Conservation (phyloP, 35 echinoderm and acorn worm genomes). For the Strongylocentrotus purpuratus region DNA sequence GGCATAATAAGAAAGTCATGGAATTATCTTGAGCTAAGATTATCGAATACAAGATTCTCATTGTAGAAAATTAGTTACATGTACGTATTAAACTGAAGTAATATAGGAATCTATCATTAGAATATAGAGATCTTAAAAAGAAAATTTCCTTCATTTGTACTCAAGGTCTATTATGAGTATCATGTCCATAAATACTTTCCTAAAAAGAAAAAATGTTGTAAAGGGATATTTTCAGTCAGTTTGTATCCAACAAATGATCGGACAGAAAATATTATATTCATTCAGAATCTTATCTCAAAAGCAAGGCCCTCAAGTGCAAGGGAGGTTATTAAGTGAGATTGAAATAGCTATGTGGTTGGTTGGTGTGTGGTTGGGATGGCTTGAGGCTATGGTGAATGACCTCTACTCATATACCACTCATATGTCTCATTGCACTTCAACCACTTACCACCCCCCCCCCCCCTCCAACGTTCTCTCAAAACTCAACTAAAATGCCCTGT, state of each 20-base stretch:
- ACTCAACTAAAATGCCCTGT: background rate
- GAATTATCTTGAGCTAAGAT: no score
- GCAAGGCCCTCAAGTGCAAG: background rate
- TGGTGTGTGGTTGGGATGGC: background rate
- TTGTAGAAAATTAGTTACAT: no score
- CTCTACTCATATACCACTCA: background rate
- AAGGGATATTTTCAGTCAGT: no score
- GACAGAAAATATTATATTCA: background rate
- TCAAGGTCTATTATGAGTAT: no score
- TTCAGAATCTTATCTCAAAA: background rate
- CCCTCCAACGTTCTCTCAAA: background rate
- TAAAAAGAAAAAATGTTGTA: no score
- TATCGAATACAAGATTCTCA: no score
- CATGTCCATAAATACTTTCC: no score
- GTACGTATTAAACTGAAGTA: no score
- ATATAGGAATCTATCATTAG: no score
- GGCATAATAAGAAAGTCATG: no score
- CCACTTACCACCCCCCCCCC: background rate
- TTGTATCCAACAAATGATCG: background rate
- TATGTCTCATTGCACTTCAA: background rate
- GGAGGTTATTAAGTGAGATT: background rate
- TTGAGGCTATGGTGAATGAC: constrained; percentile 31
- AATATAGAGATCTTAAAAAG: no score
- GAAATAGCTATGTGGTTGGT: background rate
- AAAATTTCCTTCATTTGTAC: no score